A percentile compares a stretch with the other conserved stretches of the same genome.
These are phyloP conservation scores for Ochlodes sylvanus DNA, from an alignment of 2,888 invertebrate species.

Conservation along the genomic window DNA sequence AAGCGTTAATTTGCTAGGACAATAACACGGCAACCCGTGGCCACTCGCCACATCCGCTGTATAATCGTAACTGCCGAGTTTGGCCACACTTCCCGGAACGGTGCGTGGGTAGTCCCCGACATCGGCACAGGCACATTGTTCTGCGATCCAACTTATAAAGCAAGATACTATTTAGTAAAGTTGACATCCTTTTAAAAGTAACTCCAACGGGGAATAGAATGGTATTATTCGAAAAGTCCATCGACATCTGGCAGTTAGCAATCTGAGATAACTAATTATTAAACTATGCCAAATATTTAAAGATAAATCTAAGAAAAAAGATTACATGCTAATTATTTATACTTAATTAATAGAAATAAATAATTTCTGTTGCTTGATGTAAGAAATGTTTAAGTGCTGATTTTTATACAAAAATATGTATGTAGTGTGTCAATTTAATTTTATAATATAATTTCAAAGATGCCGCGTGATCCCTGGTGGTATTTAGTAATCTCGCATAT, in stretches of 20 bases:
- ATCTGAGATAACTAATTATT: too few species aligned
- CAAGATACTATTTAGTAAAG: slow-evolving; percentile 38
- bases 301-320: too few species aligned
- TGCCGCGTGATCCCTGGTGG: too few species aligned
- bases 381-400: too few species aligned
- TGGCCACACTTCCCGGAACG: slow-evolving; percentile 75
- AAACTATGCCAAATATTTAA: too few species aligned
- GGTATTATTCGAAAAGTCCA: not conserved
- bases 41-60: slow-evolving; percentile 72
- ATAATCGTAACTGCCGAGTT: slow-evolving; percentile 71
- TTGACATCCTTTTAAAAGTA: slow-evolving; percentile 26
- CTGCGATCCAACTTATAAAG: slow-evolving; percentile 47
- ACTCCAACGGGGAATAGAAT: slow-evolving; percentile 26
- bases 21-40: slow-evolving; percentile 63
- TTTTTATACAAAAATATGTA: too few species aligned
- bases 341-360: too few species aligned
- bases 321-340: too few species aligned
- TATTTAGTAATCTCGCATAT: too few species aligned
- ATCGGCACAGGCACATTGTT: slow-evolving; percentile 53
- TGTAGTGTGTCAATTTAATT: too few species aligned
- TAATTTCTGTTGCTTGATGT: too few species aligned
- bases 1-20: slow-evolving; percentile 57
- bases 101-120: slow-evolving; percentile 61
- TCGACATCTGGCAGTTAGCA: slow-evolving; percentile 20
- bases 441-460: too few species aligned